Base-by-base conservation (phyloP, 2,888 invertebrate species). In the Thymelicus lineola region DNA sequence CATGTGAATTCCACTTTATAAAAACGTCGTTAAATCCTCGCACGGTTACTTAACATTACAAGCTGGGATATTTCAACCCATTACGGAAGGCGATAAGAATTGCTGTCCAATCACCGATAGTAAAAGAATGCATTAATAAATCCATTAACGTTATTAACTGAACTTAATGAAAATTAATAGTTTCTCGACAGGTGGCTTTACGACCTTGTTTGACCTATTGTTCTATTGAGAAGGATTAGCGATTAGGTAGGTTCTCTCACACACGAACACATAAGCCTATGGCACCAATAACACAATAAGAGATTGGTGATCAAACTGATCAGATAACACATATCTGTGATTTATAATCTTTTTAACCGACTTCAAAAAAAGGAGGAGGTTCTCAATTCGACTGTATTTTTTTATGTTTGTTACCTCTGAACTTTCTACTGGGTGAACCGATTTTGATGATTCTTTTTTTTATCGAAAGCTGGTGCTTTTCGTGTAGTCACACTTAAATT, bases 111-210 rank as follows among this genome's bases (percentile, higher is more conserved):
- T 50, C 50, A 48, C 53, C 55, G 45, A 42, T 55, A 62, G 38
- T 63, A 50, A 68, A 68, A 62, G 35, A 50, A 61, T 55, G 45
- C 60, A 68, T 68, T 53, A 67, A 66, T 66, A 53, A 67, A 57
- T 45, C 67, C 61, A 62, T 61, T 55, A 68, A 36, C 59, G 28
- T 15, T 55, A 68, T 61, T 61, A 62, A 50, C 38, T 14, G 12
- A 17, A 61, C 45, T 62, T 62, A 68, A 68, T 68, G 67, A 55
- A 57, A 62, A 68, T 68, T 60, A 67, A 67, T 67, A 67, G 67
- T 55, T 58, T 42, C 53, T 61, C 61, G 38, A 60, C 50, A 53
- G 60, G 67, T 55, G 50, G 38, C 53, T 67, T 66, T 59, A 66
- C 38, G 53, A 48, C 48, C 17, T 15, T 14, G 17, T 36, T 58